Base-by-base conservation (phyloP, 2,113 vertebrate genomes). In the Aphyosemion australe region DNA sequence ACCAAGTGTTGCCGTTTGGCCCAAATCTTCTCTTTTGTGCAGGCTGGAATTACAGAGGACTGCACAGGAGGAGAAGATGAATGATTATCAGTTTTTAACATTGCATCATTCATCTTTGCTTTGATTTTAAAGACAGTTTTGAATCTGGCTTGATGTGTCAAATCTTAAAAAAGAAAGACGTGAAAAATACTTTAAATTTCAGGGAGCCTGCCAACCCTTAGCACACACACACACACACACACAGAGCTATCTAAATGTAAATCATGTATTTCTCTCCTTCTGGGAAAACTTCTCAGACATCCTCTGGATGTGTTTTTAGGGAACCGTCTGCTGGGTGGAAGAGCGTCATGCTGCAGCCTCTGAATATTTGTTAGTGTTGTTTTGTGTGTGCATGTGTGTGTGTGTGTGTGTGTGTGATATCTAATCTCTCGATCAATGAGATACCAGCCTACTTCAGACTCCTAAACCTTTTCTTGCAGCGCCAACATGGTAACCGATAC, bases 181-280 rank as follows among this genome's bases (percentile, higher is more conserved):
- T 65, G 63, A 13, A 62, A 72, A 71, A 69, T n/a, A 61, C 19
- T 71, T 57, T 5, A 54, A 67, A 52, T 47, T 8, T 48, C 49
- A 18, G 21, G 48, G 43, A 46, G 42, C 41, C 60, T 64, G 66
- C 34, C 57, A 73, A 70, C 53, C 56, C 31, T 46, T 45, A 54
- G 18, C 48, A 59, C 64, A 53, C 18, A 53, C 26, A 42, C 41
- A 78, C 51, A 64, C 80, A 76, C 43, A 45, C 13, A 73, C 58
- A 75, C 64, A 78, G 32, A 70, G 39, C 80, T 78, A 83, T 91
- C 86, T 89, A 90, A 88, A 91, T 90, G 90, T 87, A 89, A 91
- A 90, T 90, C 64, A 67, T 70, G 57, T 64, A 67, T 76, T 83
- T 64, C 49, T 46, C 55, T 26, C 54, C 71, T 62, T 55, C 41